These are phyloP conservation scores for Typhlichthys subterraneus DNA, from an alignment of 2,797 vertebrate genomes.

Conservation along the genomic window DNA sequence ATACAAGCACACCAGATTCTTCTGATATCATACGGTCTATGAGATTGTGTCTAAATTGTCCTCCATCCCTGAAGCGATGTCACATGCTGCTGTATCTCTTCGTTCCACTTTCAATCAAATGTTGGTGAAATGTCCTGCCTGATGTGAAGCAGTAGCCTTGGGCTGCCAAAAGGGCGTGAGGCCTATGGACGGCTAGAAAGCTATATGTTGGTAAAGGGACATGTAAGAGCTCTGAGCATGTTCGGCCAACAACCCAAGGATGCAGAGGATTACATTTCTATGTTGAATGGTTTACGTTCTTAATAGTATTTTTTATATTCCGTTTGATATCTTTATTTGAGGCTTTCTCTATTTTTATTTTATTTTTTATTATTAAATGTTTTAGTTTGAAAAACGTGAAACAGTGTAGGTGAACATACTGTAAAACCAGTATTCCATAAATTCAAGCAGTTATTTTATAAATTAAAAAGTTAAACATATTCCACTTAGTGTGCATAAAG, in stretches of 20 bases:
- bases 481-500: no score
- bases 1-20: slow-evolving; percentile 70
- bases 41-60: slow-evolving; percentile 62
- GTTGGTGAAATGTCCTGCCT: slow-evolving; percentile 84
- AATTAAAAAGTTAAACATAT: no score
- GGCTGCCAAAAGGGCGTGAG: slow-evolving; percentile 50
- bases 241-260: slow-evolving; percentile 43
- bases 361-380: no score
- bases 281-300: not conserved
- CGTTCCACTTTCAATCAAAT: slow-evolving; percentile 94
- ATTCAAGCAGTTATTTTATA: no score
- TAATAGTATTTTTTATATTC: no score
- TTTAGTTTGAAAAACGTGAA: no score
- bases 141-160: slow-evolving; percentile 59
- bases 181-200: slow-evolving; percentile 54
- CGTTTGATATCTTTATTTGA: no score
- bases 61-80: slow-evolving; percentile 87
- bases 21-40: slow-evolving; percentile 55
- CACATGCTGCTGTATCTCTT: slow-evolving; percentile 89
- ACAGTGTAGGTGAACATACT: no score
- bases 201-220: slow-evolving; percentile 61
- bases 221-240: slow-evolving; percentile 44
- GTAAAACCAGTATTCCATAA: no score
- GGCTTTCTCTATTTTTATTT: no score
- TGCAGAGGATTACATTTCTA: not conserved